Evolutionary conservation across 2,888 invertebrate species (phyloP), one percentile per base, ranked within the genome.

Genomic region (Mamestra brassicae): DNA sequence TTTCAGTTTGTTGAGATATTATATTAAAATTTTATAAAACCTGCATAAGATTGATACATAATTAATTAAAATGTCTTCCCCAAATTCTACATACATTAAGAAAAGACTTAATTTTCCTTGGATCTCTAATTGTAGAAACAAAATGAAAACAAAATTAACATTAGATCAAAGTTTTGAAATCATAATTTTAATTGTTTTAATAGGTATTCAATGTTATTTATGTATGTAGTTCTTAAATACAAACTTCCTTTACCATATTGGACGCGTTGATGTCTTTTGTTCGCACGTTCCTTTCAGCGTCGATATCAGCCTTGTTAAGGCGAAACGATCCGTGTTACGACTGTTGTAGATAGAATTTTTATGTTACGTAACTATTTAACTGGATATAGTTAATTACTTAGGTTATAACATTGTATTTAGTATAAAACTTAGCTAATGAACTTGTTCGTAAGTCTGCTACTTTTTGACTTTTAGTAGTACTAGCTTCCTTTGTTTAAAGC

Each of bases 281-380:
- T 71, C 61, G 74, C 69, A 54, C 76, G 45, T 45, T 67, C 74
- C 62, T 60, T 75, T 78, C 71, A 70, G 74, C 26, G 13, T 5
- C 45, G 47, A 47, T 67, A 72, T 71, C 67, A 47, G 68, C 8
- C 84, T 76, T 87, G 89, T 87, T 89, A 88, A 89, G 87, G 88
- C 72, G 65, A 78, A 57, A 65, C 62, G 62, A 72, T 66, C 69
- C 74, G 80, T 76, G 80, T 87, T 82, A 85, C 34, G 67, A 74
- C 38, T 36, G 74, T 65, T 65, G 66, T 74, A 62, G 71, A 84
- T 82, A 83, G 85, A 73, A 62, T 13, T 42, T 42, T 42, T 62
- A 42, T 45, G 26, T 81, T 83, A 81, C 79, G 80, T 83, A 75
- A 78, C 61, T 72, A 64, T 65, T 64, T 42, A 61, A 57, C 34